A percentile compares a stretch with the other conserved stretches of the same genome.
Conservation (phyloP, 2,797 vertebrate genomes). For the Fratercula arctica region DNA sequence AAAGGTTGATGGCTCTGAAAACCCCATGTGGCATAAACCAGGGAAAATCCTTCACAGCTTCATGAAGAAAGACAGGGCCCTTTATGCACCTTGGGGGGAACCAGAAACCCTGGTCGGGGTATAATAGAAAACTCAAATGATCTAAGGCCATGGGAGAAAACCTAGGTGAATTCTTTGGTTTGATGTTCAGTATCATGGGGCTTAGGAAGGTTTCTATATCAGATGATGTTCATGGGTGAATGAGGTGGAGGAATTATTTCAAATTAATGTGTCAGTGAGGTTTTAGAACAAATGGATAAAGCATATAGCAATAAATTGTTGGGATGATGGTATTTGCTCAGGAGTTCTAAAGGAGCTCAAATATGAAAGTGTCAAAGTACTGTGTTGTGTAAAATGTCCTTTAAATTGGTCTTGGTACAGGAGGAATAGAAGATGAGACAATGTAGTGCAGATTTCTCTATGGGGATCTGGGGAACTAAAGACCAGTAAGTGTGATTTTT, state of each 20-base stretch:
- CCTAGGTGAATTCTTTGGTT: background rate
- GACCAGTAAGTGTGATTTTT: background rate
- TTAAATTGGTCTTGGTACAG: background rate
- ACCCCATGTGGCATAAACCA: background rate
- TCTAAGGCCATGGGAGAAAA: background rate
- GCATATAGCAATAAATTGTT: background rate
- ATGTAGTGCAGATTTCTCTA: background rate
- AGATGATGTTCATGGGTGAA: background rate
- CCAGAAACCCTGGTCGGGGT: background rate
- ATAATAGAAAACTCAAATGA: background rate
- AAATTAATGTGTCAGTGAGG: background rate
- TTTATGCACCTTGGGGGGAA: background rate
- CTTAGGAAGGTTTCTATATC: background rate
- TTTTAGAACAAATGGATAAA: background rate
- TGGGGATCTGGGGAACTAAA: background rate
- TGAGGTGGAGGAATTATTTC: background rate
- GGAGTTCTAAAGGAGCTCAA: background rate
- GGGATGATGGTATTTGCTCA: background rate
- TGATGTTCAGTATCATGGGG: background rate
- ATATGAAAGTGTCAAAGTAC: background rate
- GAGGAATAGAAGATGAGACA: background rate
- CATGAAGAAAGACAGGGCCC: background rate
- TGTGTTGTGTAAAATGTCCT: background rate
- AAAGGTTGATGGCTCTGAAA: background rate
- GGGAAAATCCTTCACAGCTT: background rate